Evolutionary conservation across 2,113 vertebrate genomes (phyloP), one percentile per base, ranked within the genome.

Genomic region (Chloroceryle aenea): DNA sequence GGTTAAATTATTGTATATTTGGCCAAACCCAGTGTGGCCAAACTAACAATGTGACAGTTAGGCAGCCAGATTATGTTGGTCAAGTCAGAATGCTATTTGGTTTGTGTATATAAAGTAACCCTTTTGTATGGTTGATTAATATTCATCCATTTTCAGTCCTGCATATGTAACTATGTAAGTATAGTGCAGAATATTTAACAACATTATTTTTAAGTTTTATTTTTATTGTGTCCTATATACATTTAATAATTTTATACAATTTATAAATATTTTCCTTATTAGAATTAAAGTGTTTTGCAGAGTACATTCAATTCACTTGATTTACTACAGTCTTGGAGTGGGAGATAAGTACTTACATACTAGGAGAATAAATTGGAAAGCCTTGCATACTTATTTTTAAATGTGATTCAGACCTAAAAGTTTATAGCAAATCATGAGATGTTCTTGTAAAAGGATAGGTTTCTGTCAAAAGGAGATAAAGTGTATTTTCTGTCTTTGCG

Each of bases 381-480:
- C 62, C 48, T 95, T 56, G 25, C 32, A 36, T 84, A 50, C 45
- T 92, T 91, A 77, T 53, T 87, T 81, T 91, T 38, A 72, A 88
- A 90, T 66, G 50, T 85, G 77, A 85, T 87, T 89, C 77, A 91
- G 69, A 75, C 74, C 43, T 89, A 82, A 84, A 95, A 91, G 58
- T 85, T 89, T 45, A 25, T 48, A 79, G 62, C 48, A 78, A 94
- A 69, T 82, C 36, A 16, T 85, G 45, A 92, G 56, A 14, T 73
- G 71, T 78, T 85, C 68, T 78, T 91, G 48, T 72, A 63, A 89
- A 92, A 89, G 93, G 77, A 50, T 87, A 89, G 77, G 48, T 82
- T 95, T 95, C 89, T 95, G 94, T 87, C 85, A 89, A 91, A 82
- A 48, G 14, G 66, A 84, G 84, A 94, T 95, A 94, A 95, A 94